Conservation (phyloP, 2,113 vertebrate species). For the Ceuthmochares aereus region DNA sequence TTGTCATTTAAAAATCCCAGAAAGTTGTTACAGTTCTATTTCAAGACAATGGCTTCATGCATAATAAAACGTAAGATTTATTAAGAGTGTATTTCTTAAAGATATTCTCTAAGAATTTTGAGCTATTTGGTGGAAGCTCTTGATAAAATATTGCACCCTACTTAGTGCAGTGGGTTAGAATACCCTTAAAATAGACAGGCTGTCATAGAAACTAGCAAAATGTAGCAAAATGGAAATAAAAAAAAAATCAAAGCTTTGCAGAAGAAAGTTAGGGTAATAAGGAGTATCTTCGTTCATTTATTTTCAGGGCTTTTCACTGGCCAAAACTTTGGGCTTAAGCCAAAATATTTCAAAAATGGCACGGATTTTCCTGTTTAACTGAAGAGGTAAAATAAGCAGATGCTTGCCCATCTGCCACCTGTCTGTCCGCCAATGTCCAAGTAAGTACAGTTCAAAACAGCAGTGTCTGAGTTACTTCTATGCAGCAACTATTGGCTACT, state of each 20-base stretch:
- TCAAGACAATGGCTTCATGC: not conserved
- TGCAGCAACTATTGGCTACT: not conserved
- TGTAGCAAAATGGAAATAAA: rapidly evolving
- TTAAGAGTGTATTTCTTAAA: not conserved
- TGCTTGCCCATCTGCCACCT: constrained; percentile 6
- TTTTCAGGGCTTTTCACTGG: not conserved
- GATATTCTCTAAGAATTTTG: not conserved
- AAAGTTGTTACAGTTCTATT: not conserved
- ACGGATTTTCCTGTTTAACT: not conserved
- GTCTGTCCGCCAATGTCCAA: not conserved
- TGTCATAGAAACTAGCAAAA: not conserved
- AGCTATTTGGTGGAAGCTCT: not conserved
- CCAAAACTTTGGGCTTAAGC: not conserved
- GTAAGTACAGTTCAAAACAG: not conserved
- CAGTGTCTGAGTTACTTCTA: not conserved
- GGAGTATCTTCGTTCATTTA: not conserved
- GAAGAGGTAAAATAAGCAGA: constrained; percentile 5
- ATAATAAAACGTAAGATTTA: not conserved
- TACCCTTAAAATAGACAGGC: not conserved
- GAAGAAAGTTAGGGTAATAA: not conserved
- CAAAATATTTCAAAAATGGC: not conserved
- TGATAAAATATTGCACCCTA: not conserved
- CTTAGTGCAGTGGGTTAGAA: not conserved
- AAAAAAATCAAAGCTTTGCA: not conserved
- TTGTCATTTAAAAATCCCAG: not conserved